Conservation (phyloP, 2,797 vertebrate genomes). For the Dermochelys coriacea region DNA sequence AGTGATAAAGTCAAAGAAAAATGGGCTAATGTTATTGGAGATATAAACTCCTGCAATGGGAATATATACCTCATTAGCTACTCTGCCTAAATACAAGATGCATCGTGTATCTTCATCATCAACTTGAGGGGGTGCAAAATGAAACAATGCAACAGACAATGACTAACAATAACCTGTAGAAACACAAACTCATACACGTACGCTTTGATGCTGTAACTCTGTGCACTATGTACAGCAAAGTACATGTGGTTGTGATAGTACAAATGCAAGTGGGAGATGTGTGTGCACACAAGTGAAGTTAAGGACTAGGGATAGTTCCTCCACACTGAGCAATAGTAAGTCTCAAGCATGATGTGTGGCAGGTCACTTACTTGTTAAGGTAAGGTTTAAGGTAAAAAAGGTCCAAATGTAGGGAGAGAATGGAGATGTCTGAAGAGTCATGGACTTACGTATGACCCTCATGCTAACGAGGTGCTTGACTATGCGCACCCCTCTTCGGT, state of each 20-base stretch:
- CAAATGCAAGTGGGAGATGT: background rate
- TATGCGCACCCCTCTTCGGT: background rate
- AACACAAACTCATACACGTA: background rate
- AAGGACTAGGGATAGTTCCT: background rate
- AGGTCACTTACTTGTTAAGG: background rate
- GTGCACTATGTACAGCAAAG: background rate
- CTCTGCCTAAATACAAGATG: background rate
- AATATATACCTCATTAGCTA: background rate
- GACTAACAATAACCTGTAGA: accelerated
- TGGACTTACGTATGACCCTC: background rate
- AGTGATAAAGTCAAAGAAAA: constrained; percentile 30
- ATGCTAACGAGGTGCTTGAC: background rate
- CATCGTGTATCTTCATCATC: background rate
- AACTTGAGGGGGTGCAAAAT: background rate
- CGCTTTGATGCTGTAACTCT: background rate
- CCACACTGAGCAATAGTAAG: background rate
- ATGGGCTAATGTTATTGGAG: background rate
- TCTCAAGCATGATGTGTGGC: background rate
- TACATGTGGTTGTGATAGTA: background rate
- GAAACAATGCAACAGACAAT: background rate
- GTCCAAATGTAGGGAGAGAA: background rate
- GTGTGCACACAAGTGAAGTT: background rate
- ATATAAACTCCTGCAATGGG: background rate
- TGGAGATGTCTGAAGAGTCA: background rate
- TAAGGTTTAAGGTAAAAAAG: background rate